Evolutionary conservation across 2,888 invertebrate species (phyloP).

Genomic region (Nymphalis polychloros): DNA sequence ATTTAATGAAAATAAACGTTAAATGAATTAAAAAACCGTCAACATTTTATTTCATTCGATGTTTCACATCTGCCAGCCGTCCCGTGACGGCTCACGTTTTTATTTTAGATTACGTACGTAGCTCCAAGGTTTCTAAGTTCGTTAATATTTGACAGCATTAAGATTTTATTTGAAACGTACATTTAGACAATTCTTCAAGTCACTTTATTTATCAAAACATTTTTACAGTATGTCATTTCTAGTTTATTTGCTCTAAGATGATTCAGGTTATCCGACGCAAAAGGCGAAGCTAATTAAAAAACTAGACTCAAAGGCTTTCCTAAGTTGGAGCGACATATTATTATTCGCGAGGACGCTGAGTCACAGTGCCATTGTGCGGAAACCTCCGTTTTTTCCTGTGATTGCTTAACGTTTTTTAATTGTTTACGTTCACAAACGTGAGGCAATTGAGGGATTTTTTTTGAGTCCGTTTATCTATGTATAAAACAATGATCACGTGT

Average conservation of each 20-base stretch:
- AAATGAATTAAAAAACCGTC: no score
- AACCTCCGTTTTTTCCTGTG: slow-evolving; percentile 23
- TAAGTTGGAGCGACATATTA: slow-evolving; percentile 24
- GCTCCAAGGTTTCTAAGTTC: no score
- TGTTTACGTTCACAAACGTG: not conserved
- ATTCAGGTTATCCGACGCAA: slow-evolving; percentile 6
- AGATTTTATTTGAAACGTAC: no score
- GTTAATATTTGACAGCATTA: no score
- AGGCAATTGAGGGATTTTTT: slow-evolving; percentile 1
- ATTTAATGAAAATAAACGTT: no score
- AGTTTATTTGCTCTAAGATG: slow-evolving; percentile 1
- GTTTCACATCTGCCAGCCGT: no score
- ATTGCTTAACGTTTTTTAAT: slow-evolving; percentile 13
- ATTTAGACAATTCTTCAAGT: no score
- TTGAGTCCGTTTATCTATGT: not conserved
- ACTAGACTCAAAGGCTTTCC: slow-evolving; percentile 24
- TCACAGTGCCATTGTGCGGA: slow-evolving; percentile 28
- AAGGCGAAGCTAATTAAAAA: slow-evolving; percentile 24
- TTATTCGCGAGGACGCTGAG: slow-evolving; percentile 22
- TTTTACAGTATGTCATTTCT: not conserved
- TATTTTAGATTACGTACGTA: no score
- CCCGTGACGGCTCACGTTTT: no score
- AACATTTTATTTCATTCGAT: no score
- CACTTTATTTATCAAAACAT: not conserved
- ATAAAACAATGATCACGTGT: not conserved